phyloP scores from a whole-genome alignment of 2,888 invertebrate species.

The Xanthorhoe spadicearia region DNA sequence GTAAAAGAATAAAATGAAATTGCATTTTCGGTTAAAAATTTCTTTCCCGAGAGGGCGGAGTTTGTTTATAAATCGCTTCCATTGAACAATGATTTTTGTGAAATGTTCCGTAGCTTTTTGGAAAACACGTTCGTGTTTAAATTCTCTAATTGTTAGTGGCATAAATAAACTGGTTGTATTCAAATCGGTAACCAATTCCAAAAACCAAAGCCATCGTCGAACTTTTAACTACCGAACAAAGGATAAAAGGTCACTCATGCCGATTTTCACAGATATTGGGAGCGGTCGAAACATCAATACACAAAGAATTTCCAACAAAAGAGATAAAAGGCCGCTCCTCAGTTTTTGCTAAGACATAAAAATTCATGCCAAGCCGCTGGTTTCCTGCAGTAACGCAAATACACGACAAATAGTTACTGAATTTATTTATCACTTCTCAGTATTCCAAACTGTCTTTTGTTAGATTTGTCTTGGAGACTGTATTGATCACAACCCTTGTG shows the following conservation, averaged over 20 bases:
- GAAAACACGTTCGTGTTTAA: background rate
- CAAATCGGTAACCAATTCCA: background rate
- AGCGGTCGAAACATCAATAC: background rate
- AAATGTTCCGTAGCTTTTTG: background rate
- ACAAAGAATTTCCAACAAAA: background rate
- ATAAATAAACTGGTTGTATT: background rate
- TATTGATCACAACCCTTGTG: background rate
- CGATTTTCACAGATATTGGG: constrained; percentile 3
- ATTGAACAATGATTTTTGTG: background rate
- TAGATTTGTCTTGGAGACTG: background rate
- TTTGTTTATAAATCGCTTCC: constrained; percentile 19
- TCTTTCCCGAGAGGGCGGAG: constrained; percentile 22
- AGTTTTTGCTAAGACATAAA: background rate
- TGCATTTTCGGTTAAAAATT: constrained; percentile 25
- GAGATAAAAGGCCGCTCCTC: background rate
- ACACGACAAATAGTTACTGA: background rate
- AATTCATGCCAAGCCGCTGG: background rate
- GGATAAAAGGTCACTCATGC: background rate
- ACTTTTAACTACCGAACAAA: constrained; percentile 7
- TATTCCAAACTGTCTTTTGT: background rate
- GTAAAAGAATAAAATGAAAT: constrained; percentile 31
- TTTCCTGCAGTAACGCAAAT: background rate
- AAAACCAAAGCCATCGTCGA: background rate
- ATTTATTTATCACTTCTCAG: background rate
- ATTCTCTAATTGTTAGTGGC: background rate